Evolutionary conservation across 2,113 vertebrate species (phyloP), one percentile per base, ranked within the genome.

Genomic region (Dipodomys stephensi): DNA sequence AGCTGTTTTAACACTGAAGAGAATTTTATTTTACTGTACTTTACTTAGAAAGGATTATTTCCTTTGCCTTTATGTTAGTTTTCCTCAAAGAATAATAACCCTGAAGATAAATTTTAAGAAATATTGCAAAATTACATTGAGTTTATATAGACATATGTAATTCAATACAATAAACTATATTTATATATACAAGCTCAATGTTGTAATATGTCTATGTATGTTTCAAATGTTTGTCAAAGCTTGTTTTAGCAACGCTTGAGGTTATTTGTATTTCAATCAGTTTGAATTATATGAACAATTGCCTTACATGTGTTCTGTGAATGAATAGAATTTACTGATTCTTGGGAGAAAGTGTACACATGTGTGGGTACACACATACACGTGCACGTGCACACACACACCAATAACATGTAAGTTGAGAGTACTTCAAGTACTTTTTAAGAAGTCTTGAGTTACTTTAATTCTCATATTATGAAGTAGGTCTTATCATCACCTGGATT

Each of bases 31-130:
- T 93, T 73, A 83, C n/a, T 57, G 12, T 76, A 46, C 11, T 62
- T 39, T 62, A 78, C 72, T 91, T 87, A 49, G 72, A 92, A 84
- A 89, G 93, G 46, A 57, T 90, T 83, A 90, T 92, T 92, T 15
- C 67, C 65, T 92, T 94, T 93, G 68, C 62, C 57, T 95, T 95
- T 78, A 83, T 60, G 27, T 88, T 93, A 95, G 73, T 84, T 89
- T 92, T 91, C 20, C 77, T 62, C 64, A 87, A 88, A 89, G 57
- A 90, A 64, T 69, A 64, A 85, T 53, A 94, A 82, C 57, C 28
- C 28, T 82, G 60, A 57, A 22, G 39, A 23, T 86, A 81, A 90
- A 92, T 72, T 93, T 90, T 88, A 92, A 35, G 80, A 90, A 91
- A 76, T 91, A 72, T 32, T 88, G 1, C 88, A 88, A 77, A 94